Conservation (phyloP, 92 coral and sea anemone genomes). For the Micromussa lordhowensis region DNA sequence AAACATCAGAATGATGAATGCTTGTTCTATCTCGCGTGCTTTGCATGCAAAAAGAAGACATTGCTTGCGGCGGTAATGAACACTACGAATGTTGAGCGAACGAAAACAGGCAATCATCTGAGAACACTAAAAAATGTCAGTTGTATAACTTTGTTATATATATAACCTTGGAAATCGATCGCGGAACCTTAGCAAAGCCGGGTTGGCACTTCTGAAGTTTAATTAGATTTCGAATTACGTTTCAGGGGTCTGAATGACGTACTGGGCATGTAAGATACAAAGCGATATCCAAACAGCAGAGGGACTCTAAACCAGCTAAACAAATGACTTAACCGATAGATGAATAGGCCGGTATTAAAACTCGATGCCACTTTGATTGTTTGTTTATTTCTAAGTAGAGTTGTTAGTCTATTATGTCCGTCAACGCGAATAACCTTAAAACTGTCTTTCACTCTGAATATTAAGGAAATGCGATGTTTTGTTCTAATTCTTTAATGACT, state of each 20-base stretch:
- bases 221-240: constrained; percentile 12
- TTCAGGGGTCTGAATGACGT: constrained; percentile 1
- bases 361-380: not conserved
- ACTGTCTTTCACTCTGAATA: not conserved
- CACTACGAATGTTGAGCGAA: not conserved
- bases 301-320: not conserved
- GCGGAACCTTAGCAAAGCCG: not conserved
- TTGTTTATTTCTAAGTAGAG: not conserved
- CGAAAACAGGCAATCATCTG: not conserved
- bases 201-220: constrained; percentile 4
- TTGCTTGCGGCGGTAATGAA: too few species aligned
- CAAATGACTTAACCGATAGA: too few species aligned
- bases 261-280: not conserved
- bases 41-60: not conserved
- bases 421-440: not conserved
- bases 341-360: too few species aligned
- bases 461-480: not conserved
- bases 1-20: not conserved
- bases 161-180: constrained; percentile 1
- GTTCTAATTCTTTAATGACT: not conserved
- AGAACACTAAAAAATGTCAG: not conserved
- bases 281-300: constrained; percentile 2
- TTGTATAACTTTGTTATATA: constrained; percentile 5
- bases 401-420: not conserved
- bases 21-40: not conserved